Evolutionary conservation across 1,140 invertebrate genomes (phyloP).

Genomic region (Drosophila lacertosa): DNA sequence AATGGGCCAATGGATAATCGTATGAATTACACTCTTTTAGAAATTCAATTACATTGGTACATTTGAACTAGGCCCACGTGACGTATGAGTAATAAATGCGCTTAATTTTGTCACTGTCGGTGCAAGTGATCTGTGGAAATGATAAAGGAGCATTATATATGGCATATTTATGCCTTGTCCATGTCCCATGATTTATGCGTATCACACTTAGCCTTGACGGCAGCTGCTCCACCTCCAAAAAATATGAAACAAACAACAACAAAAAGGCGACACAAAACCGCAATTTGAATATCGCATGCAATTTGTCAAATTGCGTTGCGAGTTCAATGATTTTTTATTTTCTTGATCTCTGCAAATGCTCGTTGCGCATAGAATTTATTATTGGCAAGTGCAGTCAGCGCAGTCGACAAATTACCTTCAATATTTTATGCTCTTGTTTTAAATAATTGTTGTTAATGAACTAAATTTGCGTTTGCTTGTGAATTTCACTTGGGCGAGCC

Average conservation of each 20-base stretch:
- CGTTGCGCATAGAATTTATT: constrained; percentile 52
- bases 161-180: constrained; percentile 39
- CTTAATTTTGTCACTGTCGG: constrained; percentile 20
- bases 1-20: background rate
- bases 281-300: constrained; percentile 67
- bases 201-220: constrained; percentile 57
- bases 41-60: background rate
- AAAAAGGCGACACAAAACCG: constrained; percentile 9
- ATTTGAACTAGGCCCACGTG: constrained; percentile 3
- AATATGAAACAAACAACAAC: constrained; percentile 5
- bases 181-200: constrained; percentile 60
- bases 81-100: constrained; percentile 12
- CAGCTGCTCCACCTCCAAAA: constrained; percentile 39
- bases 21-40: background rate
- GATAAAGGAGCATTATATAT: constrained; percentile 42
- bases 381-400: constrained; percentile 55
- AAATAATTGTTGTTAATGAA: constrained; percentile 37
- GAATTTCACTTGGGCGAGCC: constrained; percentile 26
- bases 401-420: constrained; percentile 57
- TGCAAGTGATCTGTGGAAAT: constrained; percentile 25
- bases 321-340: constrained; percentile 34
- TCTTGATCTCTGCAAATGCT: constrained; percentile 22
- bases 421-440: constrained; percentile 19
- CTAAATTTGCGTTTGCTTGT: constrained; percentile 35
- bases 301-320: constrained; percentile 64